Evolutionary conservation across 1,140 invertebrate species (phyloP).

Genomic region (Oreohelix idahoensis): DNA sequence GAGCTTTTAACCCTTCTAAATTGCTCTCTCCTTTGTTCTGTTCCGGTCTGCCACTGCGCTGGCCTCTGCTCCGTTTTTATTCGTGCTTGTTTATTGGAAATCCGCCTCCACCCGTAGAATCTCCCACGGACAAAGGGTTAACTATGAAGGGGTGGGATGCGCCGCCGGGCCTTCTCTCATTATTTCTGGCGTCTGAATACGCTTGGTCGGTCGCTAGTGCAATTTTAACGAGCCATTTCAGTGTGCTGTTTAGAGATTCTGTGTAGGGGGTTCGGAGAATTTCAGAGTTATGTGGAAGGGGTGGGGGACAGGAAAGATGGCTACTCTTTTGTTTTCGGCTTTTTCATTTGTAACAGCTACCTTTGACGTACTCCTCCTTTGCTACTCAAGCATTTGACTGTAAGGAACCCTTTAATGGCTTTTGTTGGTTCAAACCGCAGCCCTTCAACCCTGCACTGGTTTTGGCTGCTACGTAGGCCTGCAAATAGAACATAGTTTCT

Average conservation of each 20-base stretch:
- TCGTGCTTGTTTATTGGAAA: background rate
- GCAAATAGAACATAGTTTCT: too few relatives aligned
- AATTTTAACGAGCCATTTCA: slow-evolving; percentile 14
- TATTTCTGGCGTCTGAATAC: slow-evolving; percentile 7
- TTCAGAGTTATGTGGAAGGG: background rate
- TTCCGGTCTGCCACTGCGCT: background rate
- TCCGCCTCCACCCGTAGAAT: slow-evolving; percentile 6
- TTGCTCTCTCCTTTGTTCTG: background rate
- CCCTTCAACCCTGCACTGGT: too few relatives aligned
- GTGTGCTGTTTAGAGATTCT: background rate
- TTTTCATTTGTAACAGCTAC: background rate
- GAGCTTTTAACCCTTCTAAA: slow-evolving; percentile 9
- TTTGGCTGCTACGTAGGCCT: too few relatives aligned
- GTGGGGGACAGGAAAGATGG: background rate
- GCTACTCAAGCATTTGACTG: too few relatives aligned
- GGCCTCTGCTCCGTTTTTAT: background rate
- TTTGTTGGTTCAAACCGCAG: too few relatives aligned
- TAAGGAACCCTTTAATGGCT: too few relatives aligned
- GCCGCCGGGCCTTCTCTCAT: slow-evolving; percentile 13
- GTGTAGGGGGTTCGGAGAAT: background rate
- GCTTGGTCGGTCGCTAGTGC: background rate
- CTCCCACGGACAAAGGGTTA: background rate
- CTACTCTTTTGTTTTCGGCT: background rate
- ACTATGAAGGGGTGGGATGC: slow-evolving; percentile 2
- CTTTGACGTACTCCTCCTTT: background rate